Base-by-base conservation (phyloP, 2,113 vertebrate species). In the Pimephales promelas region DNA sequence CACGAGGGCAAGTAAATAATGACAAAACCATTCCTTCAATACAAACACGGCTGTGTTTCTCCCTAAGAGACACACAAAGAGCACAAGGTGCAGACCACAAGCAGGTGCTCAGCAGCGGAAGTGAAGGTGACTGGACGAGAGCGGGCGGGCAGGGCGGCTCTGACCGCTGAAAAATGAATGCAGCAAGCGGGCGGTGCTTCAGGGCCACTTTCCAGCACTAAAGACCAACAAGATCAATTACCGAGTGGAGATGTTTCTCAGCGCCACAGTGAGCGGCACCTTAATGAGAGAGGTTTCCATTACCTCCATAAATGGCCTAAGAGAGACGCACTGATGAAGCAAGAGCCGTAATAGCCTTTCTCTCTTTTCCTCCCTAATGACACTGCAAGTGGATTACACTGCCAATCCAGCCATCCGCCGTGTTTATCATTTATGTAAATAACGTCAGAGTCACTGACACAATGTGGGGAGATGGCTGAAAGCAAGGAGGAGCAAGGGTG, bases 151-250 rank as follows among this genome's bases (percentile, higher is more conserved):
- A 76, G 84, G 61, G 80, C n/a, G 26, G 81, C 76, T 78, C 81
- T 85, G 89, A 89, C 91, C 79, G 90, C 89, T 94, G 93, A 94
- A 92, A 93, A 93, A 94, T 93, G 89, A 92, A 93, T 94, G 92
- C 92, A 91, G 91, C 90, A 93, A 93, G 93, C 89, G 89, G 90
- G 90, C 90, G 88, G 93, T 54, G 81, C 86, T 88, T 93, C 91
- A 91, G 88, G 89, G 87, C 90, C 91, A 84, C 90, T 86, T 87
- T 86, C 87, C 87, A 84, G 86, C 84, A 89, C 87, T 87, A 83
- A 90, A 91, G 91, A 92, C 89, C 89, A 91, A 92, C 92, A 92
- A 91, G 92, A 94, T 94, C 93, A 93, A 94, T 94, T 94, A 94
- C 92, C 71, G 89, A 90, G 73, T 76, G 90, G 91, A 90, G 91